A percentile compares a stretch with the other conserved stretches of the same genome.
Evolutionary conservation across 1,140 invertebrate genomes (phyloP).

Genomic region (honey bee (Apis mellifera)): DNA sequence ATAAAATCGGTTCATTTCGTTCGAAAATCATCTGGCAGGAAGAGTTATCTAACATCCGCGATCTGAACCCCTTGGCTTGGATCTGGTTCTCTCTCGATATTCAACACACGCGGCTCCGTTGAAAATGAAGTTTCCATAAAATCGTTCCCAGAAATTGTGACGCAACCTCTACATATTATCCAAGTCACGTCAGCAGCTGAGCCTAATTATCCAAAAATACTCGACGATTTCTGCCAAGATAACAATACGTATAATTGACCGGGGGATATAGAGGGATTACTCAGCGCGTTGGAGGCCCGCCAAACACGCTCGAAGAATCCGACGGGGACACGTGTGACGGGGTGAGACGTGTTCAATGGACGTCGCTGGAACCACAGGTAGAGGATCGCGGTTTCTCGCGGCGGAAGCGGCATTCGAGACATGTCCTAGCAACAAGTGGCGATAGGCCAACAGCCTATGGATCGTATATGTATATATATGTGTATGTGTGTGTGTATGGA

Average conservation of each 20-base stretch:
- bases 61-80: neutral
- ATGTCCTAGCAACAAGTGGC: conserved; percentile 62
- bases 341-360: no score
- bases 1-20: neutral
- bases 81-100: neutral
- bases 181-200: conserved; percentile 2
- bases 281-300: neutral
- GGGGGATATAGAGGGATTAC: neutral
- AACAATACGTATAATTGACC: conserved; percentile 48
- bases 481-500: neutral
- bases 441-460: conserved; percentile 18
- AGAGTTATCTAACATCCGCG: neutral
- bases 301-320: conserved; percentile 12
- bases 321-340: neutral
- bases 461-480: neutral
- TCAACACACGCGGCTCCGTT: no score
- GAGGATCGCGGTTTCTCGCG: conserved; percentile 40
- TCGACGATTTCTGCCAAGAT: conserved; percentile 44
- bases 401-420: conserved; percentile 39
- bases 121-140: neutral
- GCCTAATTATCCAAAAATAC: conserved; percentile 49
- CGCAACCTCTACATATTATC: conserved; percentile 23
- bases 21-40: neutral
- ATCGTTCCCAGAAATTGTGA: conserved; percentile 30
- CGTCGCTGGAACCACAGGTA: conserved; percentile 8